Percentiles rank a stretch among this genome's conserved stretches.
Evolutionary conservation across 2,797 vertebrate species (phyloP).

Genomic region (Tangara arthus): DNA sequence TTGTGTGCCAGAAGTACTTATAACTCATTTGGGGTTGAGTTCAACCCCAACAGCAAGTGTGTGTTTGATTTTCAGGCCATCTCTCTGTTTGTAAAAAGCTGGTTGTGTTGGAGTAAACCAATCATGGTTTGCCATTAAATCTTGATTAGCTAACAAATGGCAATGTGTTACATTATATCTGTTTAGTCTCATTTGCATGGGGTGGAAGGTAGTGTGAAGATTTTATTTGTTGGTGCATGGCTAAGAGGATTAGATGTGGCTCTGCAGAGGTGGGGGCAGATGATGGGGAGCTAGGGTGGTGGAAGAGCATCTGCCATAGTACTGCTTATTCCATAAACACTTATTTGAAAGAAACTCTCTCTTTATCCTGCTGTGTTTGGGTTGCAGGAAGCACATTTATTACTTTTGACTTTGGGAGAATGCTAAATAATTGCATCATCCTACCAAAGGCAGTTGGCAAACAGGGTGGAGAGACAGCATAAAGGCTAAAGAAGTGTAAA

Average conservation of each 20-base stretch:
- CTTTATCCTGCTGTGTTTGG: not conserved
- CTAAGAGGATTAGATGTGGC: not conserved
- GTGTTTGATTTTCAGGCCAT: not conserved
- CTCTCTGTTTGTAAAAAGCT: not conserved
- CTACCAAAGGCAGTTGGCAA: not conserved
- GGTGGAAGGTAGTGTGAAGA: not conserved
- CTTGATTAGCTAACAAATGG: not conserved
- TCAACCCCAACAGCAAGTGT: not conserved
- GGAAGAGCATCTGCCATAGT: not conserved
- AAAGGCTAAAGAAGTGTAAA: slow-evolving; percentile 49
- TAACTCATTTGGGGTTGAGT: not conserved
- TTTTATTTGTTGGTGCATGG: rapidly evolving
- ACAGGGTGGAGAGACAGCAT: not conserved
- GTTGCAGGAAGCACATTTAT: not conserved
- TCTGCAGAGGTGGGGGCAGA: not conserved
- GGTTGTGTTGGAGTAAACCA: not conserved
- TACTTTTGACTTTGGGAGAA: not conserved
- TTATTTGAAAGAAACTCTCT: not conserved
- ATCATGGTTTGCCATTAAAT: not conserved
- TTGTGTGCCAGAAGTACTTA: not conserved
- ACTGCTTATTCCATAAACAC: not conserved
- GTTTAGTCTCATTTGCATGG: not conserved
- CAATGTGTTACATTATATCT: not conserved
- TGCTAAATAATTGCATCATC: not conserved
- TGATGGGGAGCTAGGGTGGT: not conserved